Base-by-base conservation (phyloP, 35 echinoderm and acorn worm genomes). In the Hemicentrotus pulcherrimus region DNA sequence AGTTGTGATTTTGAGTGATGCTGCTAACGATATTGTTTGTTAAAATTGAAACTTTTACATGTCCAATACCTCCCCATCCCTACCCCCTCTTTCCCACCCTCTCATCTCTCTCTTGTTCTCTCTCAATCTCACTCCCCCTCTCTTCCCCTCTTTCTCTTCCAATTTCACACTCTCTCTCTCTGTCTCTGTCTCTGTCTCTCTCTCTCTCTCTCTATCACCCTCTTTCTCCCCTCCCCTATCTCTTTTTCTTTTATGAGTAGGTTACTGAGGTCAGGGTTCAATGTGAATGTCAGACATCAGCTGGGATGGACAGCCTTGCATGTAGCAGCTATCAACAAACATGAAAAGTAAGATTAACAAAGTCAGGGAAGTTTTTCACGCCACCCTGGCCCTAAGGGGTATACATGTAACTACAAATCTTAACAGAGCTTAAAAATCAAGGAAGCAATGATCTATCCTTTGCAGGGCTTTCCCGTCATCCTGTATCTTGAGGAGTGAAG, bases 231-330 rank as follows among this genome's bases (percentile, higher is more conserved):
- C 24, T 24, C 22, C 32, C 24, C 2, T 31, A 15, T 14, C 19
- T 30, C 55, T 48, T n/a, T n/a, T 28, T 47, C 31, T 97, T 65
- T 96, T 46, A 35, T 89, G 45, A 88, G 46, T 70, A 97, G 97
- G 47, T 85, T 98, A 14, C 86, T 99, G 31, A 94, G 94, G 58
- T 96, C 94, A 85, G 98, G 98, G 31, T 94, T 99, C 31, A 95
- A 98, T 96, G 97, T 98, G 4, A 98, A 99, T 96, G 96, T 95
- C 65, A 94, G 94, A 48, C 98, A 99, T 95, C 92, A 94, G 10
- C 94, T 99, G 24, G 98, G 98, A 85, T 99, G 98, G 98, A 99
- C 98, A 70, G 96, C 98, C 9, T 85, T 98, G 13, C 97, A 98
- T 46, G 96, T 99, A 86, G 98, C 98, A 14, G 96, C 97, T 70